Conservation (phyloP, 2,888 invertebrate genomes). For the Polydrusus tereticollis region DNA sequence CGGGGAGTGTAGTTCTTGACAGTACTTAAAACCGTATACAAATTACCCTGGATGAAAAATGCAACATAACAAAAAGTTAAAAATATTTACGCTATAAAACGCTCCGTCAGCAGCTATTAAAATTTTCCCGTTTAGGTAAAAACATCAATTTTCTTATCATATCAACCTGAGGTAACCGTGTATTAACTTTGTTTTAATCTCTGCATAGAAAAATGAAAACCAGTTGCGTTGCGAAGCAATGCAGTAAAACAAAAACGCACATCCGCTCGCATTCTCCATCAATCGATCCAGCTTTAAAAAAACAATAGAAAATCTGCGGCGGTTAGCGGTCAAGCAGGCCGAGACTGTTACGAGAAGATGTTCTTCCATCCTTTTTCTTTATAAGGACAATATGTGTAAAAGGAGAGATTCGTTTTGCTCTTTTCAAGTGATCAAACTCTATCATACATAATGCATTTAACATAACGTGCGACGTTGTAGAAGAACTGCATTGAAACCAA, state of each 20-base stretch:
- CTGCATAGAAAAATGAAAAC: constrained; percentile 36
- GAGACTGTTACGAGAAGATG: neutral
- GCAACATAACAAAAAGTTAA: neutral
- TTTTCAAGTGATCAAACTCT: constrained; percentile 33
- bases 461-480: constrained; percentile 61
- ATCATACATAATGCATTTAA: constrained; percentile 60
- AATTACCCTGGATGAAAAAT: too few relatives aligned
- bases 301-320: constrained; percentile 64
- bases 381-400: neutral
- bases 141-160: constrained; percentile 43
- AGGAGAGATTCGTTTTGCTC: constrained; percentile 29
- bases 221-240: constrained; percentile 35
- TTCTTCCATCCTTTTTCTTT: neutral
- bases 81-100: neutral
- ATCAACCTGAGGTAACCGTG: constrained; percentile 40
- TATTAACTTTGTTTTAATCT: constrained; percentile 41
- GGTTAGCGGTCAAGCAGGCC: constrained; percentile 53
- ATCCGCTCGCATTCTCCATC: constrained; percentile 60
- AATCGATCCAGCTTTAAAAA: constrained; percentile 51
- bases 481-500: constrained; percentile 63
- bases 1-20: too few relatives aligned
- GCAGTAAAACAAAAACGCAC: constrained; percentile 56
- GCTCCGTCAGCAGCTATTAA: constrained; percentile 30
- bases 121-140: constrained; percentile 41
- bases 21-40: too few relatives aligned